Evolutionary conservation across 2,888 invertebrate genomes (phyloP), one percentile per base, ranked within the genome.

Genomic region (Mythimna pallens): DNA sequence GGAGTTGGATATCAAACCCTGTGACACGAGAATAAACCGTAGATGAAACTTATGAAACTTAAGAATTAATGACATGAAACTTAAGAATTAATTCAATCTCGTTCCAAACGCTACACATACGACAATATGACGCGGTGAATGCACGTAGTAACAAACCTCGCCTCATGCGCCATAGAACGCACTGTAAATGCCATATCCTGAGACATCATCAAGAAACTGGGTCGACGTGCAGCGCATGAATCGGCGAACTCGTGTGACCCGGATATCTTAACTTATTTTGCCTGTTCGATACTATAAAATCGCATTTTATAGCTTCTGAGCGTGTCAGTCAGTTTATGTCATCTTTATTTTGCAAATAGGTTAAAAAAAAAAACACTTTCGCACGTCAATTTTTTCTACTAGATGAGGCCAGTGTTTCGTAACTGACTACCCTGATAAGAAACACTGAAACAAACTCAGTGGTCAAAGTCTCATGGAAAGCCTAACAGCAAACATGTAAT

Each of bases 191-290:
- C n/a, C 62, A 65, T 73, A 69, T 71, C 76, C 66, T 70, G 73
- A 76, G 70, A 67, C 52, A 69, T 69, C 67, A 71, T 69, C 68
- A 67, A 75, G 74, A 57, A 87, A 83, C 77, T 85, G 69, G 87
- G 87, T 83, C 84, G 73, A 72, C 72, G 72, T 78, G 76, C 72
- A 76, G 77, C 68, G 78, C 61, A 64, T 73, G 83, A 75, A 79
- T 79, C 74, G 70, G 64, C 71, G 64, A 64, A 67, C 80, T 73
- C 73, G 65, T 72, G 73, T 82, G 81, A 78, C 81, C 81, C 78
- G 74, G 77, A 79, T 83, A 80, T 73, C 65, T 76, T 74, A 68
- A 69, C 65, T 74, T 80, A 81, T 81, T 78, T 73, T 65, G 66
- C 74, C 70, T 68, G 65, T 76, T 81, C 70, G 73, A 80, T 77